Evolutionary conservation across 2,113 vertebrate species (phyloP).

Genomic region (Hiodon alosoides): DNA sequence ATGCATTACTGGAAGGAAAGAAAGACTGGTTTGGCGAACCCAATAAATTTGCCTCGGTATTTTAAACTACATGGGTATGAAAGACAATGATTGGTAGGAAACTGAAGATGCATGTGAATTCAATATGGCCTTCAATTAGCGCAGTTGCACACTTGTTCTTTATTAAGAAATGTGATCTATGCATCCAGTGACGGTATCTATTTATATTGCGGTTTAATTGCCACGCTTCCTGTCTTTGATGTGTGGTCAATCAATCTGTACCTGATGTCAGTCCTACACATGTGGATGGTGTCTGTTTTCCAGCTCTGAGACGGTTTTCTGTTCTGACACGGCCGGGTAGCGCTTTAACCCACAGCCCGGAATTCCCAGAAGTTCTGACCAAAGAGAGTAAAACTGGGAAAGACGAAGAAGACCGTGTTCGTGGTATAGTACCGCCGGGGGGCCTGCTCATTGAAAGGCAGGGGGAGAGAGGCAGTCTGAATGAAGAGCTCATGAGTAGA

Average conservation of each 20-base stretch:
- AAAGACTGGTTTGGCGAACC: conserved; percentile 2
- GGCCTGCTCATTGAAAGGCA: background rate
- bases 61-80: conserved; percentile 51
- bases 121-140: conserved; percentile 32
- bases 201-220: conserved; percentile 57
- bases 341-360: background rate
- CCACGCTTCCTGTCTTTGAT: conserved; percentile 57
- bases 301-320: conserved; percentile 3
- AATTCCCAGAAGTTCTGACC: background rate
- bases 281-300: conserved; percentile 31
- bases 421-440: too few species aligned
- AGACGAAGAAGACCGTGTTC: too few species aligned
- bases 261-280: conserved; percentile 50
- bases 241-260: conserved; percentile 56
- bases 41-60: conserved; percentile 33
- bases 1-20: background rate
- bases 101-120: conserved; percentile 26
- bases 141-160: conserved; percentile 42
- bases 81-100: conserved; percentile 46
- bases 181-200: conserved; percentile 44
- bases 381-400: too few species aligned
- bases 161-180: conserved; percentile 42
- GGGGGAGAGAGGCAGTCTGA: background rate
- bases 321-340: background rate
- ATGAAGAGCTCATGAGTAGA: background rate